Base-by-base conservation (phyloP, 2,888 invertebrate genomes). In the Ectemnius cavifrons region DNA sequence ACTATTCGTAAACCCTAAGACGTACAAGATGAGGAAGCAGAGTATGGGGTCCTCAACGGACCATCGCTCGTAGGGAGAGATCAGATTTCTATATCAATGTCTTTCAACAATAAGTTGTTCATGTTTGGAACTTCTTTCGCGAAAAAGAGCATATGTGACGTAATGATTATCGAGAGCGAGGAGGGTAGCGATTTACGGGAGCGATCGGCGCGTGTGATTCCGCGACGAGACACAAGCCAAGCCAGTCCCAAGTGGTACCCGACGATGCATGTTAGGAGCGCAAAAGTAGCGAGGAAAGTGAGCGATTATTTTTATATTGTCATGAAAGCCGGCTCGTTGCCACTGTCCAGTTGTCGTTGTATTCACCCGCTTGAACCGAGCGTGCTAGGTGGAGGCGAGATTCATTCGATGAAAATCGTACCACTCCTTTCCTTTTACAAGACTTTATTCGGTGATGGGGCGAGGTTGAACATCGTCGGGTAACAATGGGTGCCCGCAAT, bases 71-170 rank as follows among this genome's bases (percentile, higher is more conserved):
- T 78, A 83, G 81, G 79, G 45, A 62, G 71, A 79, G 80, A 83
- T 83, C 83, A 81, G 81, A 82, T 83, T 83, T 83, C 83, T 83
- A 86, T 85, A 81, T 87, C 82, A 81, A 86, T 87, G 88, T 88
- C 87, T 87, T 87, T 86, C 85, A 88, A 81, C 71, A 73, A 84
- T 78, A 75, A 82, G 73, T 83, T 81, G 72, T 77, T 79, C 71
- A 77, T 71, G 74, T 75, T 79, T 73, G 68, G 45, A 71, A 23
- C 61, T 75, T 76, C 71, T 74, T 80, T 80, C 75, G 71, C 75
- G 66, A 64, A 16, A 49, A 52, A 28, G 47, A 27, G 28, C 23
- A 23, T 37, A 37, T 37, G 37, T 37, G 37, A 37, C 37, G 37
- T 37, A 37, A 37, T 6, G 37, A 37, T 37, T 37, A 23, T 63